Evolutionary conservation across 2,888 invertebrate genomes (phyloP).

Genomic region (Drosophila mulleri): DNA sequence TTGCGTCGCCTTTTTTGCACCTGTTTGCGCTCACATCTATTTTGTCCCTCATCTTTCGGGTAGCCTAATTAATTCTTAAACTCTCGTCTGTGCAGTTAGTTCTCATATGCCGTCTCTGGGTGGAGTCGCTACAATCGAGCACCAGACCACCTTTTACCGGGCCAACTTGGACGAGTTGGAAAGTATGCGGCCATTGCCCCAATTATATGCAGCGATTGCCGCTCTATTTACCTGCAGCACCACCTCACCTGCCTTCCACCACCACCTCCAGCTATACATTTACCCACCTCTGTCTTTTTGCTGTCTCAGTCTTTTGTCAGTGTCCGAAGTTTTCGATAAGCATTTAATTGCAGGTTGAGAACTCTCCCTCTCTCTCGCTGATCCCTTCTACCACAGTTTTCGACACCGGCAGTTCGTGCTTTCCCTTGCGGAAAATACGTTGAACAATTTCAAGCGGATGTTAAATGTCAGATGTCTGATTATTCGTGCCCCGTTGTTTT

Average conservation of each 20-base stretch:
- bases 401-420: slow-evolving; percentile 16
- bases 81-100: slow-evolving; percentile 41
- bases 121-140: slow-evolving; percentile 13
- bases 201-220: slow-evolving; percentile 57
- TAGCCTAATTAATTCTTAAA: slow-evolving; percentile 69
- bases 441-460: slow-evolving; percentile 73
- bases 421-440: slow-evolving; percentile 60
- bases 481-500: slow-evolving; percentile 8
- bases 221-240: neutral
- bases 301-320: slow-evolving; percentile 6
- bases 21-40: slow-evolving; percentile 17
- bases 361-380: slow-evolving; percentile 14
- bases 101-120: slow-evolving; percentile 27
- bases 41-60: slow-evolving; percentile 22
- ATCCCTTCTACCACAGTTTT: neutral
- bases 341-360: slow-evolving; percentile 73
- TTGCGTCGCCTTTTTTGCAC: too few species aligned
- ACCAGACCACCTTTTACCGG: slow-evolving; percentile 16
- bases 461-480: slow-evolving; percentile 67
- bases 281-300: slow-evolving; percentile 6
- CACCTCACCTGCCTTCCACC: neutral
- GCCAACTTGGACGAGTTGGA: slow-evolving; percentile 25
- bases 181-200: slow-evolving; percentile 38
- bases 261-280: neutral
- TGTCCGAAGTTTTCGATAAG: slow-evolving; percentile 71